Base-by-base conservation (phyloP, 2,888 invertebrate species). In the Megalurothrips usitatus region DNA sequence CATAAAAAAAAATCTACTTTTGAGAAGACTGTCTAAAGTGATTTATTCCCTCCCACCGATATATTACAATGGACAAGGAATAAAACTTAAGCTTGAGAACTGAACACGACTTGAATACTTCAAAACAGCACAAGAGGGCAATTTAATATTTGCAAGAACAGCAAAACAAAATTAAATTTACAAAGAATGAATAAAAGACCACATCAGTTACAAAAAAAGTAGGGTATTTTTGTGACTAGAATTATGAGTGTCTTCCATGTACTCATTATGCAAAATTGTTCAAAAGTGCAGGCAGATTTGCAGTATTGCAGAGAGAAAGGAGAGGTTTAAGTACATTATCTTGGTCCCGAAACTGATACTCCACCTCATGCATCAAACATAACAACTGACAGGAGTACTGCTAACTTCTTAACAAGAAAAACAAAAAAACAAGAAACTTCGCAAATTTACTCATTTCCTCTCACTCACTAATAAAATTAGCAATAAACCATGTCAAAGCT, bases 141-240 rank as follows among this genome's bases (percentile, higher is more conserved):
- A 14, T 17, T 19, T 58, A 11, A 58, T 58, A n/a, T n/a, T 58
- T 58, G 4, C 17, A 8, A 14, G 17, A 58, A 58, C 17, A 19
- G 17, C n/a, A 58, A 58, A 17, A 14, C 0, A 8, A 58, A 12
- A 17, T 6, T 14, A 52, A 11, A 49, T 49, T 49, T 49, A 14
- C 9, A 49, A 49, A 11, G 49, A 49, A 49, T 49, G 49, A 11
- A 8, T 12, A 52, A 6, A 17, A 58, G n/a, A 58, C 58, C 34
- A 43, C 34, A 43, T 2, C 6, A 43, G n/a, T 58, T 58, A 14
- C 2, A 14, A 17, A 14, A 58, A 58, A 58, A 14, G 14, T 58
- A 58, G n/a, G 58, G n/a, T 14, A 6, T 58, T 52, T 52, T 52
- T 52, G 52, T 75, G 68, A 75, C 68, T 75, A 75, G 68, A 75